These are phyloP conservation scores for Antheraea yamamai DNA, from an alignment of 2,888 invertebrate genomes.

Conservation along the genomic window DNA sequence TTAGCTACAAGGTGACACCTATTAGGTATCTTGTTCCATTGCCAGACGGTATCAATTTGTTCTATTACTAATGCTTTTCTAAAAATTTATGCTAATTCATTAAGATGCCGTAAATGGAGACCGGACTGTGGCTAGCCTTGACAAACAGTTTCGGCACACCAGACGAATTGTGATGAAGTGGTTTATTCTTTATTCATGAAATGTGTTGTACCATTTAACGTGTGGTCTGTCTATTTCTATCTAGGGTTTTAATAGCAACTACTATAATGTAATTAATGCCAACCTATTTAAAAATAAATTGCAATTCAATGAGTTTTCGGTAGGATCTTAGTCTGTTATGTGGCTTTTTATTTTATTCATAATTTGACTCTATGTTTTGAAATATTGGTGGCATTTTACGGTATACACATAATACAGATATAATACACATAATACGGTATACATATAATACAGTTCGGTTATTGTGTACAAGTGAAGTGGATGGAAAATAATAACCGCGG, in stretches of 20 bases:
- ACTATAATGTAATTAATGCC: no score
- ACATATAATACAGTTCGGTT: no score
- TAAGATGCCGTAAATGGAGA: slow-evolving; percentile 10
- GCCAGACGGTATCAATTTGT: slow-evolving; percentile 8
- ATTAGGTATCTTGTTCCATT: neutral
- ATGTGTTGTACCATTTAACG: neutral
- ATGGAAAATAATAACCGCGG: no score
- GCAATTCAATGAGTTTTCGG: no score
- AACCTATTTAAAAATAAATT: no score
- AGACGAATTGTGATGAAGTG: slow-evolving; percentile 9
- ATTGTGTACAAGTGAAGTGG: no score
- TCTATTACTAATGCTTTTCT: slow-evolving; percentile 13
- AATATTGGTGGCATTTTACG: no score
- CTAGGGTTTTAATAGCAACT: neutral
- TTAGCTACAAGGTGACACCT: slow-evolving; percentile 8
- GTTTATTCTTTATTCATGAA: neutral
- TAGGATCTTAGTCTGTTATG: no score
- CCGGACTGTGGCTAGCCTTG: slow-evolving; percentile 17
- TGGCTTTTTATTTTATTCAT: no score
- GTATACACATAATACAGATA: no score
- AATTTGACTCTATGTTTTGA: no score
- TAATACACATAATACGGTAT: no score
- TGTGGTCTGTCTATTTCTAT: neutral
- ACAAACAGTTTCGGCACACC: slow-evolving; percentile 7
- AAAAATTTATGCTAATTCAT: slow-evolving; percentile 1